Percentiles rank a stretch among this genome's conserved stretches.
Evolutionary conservation across 2,113 vertebrate genomes (phyloP).

Genomic region (Nothobranchius kuhntae): DNA sequence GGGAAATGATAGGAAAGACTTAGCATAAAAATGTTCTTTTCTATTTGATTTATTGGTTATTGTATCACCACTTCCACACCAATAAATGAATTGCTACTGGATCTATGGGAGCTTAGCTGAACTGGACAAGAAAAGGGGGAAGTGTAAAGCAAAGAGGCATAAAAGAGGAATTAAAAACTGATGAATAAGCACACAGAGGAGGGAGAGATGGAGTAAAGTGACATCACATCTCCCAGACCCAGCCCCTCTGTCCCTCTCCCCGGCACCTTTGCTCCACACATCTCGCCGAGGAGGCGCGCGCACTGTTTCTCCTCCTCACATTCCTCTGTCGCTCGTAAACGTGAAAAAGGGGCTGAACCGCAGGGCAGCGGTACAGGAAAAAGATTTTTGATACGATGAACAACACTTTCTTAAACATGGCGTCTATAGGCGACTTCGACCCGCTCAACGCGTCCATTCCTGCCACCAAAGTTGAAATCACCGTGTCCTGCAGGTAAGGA

Average conservation of each 20-base stretch:
- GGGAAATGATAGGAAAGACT: constrained; percentile 29
- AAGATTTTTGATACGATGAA: constrained; percentile 61
- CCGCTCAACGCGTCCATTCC: constrained; percentile 86
- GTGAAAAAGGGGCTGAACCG: constrained; percentile 48
- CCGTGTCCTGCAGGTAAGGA: constrained; percentile 91
- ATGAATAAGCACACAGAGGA: neutral
- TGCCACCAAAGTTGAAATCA: constrained; percentile 92
- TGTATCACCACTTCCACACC: constrained; percentile 18
- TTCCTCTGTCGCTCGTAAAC: constrained; percentile 12
- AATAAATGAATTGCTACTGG: constrained; percentile 5
- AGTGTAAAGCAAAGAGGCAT: neutral
- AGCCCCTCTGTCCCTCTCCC: constrained; percentile 23
- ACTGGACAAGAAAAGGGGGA: neutral
- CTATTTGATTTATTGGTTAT: constrained; percentile 13
- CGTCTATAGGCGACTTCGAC: constrained; percentile 88
- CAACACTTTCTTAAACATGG: constrained; percentile 82
- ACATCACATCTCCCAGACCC: constrained; percentile 57
- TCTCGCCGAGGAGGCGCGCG: constrained; percentile 52
- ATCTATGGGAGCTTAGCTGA: neutral
- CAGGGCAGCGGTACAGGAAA: neutral
- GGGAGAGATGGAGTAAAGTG: constrained; percentile 36
- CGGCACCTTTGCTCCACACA: constrained; percentile 55
- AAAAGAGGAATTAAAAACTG: neutral
- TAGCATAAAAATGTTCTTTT: constrained; percentile 18
- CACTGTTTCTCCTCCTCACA: constrained; percentile 21